Base-by-base conservation (phyloP, 2,797 vertebrate genomes). In the Cygnus olor region DNA sequence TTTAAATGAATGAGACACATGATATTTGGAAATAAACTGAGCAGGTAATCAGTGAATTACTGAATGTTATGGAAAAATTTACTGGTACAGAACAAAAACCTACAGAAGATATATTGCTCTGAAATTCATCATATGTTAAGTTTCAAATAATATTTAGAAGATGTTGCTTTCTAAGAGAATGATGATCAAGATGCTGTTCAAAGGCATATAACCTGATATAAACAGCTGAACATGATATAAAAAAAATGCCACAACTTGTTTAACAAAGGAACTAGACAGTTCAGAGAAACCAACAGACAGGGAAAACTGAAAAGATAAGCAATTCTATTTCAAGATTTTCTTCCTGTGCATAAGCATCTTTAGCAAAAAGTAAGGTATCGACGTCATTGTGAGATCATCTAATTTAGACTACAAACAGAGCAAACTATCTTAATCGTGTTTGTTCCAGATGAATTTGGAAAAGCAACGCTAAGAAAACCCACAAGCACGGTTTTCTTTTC, bases 371-470 rank as follows among this genome's bases (percentile, higher is more conserved):
- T 72, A 83, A 81, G 22, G 49, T 70, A 90, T 63, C 79, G 32
- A 49, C 78, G 72, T 77, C 83, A 85, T 24, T 40, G 49, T 85
- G 61, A 94, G 42, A n/a, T 72, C 86, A 94, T 66, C 64, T 89
- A 90, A 90, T 88, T 94, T 53, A 77, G 83, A 84, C 71, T 57
- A 83, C 21, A 91, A 91, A 71, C 84, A 88, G 73, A 90, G n/a
- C 64, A 81, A 94, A 91, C 58, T 56, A 88, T n/a, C 14, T 70
- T 94, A 79, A 94, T 68, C 32, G 8, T 66, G 56, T 96, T 81
- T 90, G 60, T 42, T 95, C 64, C 88, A 93, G 60, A 93, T 90
- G 49, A 85, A 44, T 68, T 93, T 85, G 88, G 83, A 90, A 95
- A 87, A 93, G 61, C 40, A 74, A 74, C 45, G 80, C 56, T 82